phyloP scores from a whole-genome alignment of 2,113 vertebrate species.

The Nannobrachium achirus region DNA sequence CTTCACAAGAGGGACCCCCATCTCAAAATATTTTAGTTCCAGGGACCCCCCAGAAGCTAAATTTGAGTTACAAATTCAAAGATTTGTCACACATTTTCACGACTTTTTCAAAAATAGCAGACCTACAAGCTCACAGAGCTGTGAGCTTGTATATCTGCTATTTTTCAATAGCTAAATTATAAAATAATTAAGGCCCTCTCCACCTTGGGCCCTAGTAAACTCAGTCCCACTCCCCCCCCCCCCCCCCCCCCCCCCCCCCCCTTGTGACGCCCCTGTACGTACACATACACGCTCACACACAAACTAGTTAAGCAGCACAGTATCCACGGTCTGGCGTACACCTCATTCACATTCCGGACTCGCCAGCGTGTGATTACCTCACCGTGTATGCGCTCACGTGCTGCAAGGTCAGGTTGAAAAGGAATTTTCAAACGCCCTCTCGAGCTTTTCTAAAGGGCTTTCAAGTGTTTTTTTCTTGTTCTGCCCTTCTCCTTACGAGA shows the following conservation, averaged over 20 bases:
- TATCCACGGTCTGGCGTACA: constrained; percentile 33
- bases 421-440: constrained; percentile 45
- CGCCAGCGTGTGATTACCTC: constrained; percentile 43
- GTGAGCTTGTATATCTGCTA: no score
- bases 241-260: constrained; percentile 7
- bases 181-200: no score
- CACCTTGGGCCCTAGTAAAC: no score
- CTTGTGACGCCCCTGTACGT: constrained; percentile 43
- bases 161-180: no score
- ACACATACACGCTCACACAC: constrained; percentile 12
- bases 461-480: no score
- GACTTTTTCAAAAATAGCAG: no score
- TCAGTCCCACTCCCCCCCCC: constrained; percentile 22
- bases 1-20: no score
- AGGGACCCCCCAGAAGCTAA: no score
- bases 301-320: constrained; percentile 12
- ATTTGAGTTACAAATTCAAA: no score
- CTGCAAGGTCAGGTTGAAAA: constrained; percentile 68
- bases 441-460: neutral
- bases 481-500: neutral
- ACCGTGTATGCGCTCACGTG: constrained; percentile 16
- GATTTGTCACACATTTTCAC: no score
- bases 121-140: no score
- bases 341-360: constrained; percentile 65
- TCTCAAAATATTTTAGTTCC: no score